phyloP scores from a whole-genome alignment of 2,113 vertebrate species.

The Carassius gibelio region DNA sequence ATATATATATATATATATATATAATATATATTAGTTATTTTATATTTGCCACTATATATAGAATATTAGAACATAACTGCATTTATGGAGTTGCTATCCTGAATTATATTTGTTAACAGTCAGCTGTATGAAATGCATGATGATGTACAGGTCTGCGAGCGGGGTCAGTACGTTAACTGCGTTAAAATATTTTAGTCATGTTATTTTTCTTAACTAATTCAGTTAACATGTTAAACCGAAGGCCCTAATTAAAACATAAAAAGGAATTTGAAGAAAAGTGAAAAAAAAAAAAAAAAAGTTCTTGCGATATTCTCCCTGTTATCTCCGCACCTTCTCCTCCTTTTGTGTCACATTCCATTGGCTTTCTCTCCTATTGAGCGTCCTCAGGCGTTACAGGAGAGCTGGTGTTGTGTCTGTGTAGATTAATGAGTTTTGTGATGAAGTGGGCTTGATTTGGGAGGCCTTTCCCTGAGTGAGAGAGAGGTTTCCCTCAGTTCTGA shows the following conservation, averaged over 20 bases:
- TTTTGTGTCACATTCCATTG: not conserved
- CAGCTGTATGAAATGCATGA: no score
- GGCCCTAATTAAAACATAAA: not conserved
- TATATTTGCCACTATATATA: no score
- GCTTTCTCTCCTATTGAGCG: not conserved
- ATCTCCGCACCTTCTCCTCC: conserved; percentile 2
- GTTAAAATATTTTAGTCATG: no score
- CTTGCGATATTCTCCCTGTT: not conserved
- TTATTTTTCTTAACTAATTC: no score
- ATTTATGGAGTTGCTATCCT: no score
- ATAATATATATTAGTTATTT: no score
- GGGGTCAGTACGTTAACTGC: no score
- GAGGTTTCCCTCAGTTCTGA: not conserved
- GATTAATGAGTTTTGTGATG: conserved; percentile 24
- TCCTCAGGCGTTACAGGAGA: not conserved
- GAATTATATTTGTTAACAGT: no score
- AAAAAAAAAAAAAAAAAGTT: not conserved
- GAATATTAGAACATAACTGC: no score
- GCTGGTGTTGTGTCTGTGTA: conserved; percentile 1
- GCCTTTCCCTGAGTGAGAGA: conserved; percentile 5
- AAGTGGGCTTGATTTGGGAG: not conserved
- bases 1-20: no score
- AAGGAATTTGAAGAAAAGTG: not conserved
- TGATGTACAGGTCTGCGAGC: no score
- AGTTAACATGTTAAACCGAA: no score